Base-by-base conservation (phyloP, 2,113 vertebrate genomes). In the Microcebus lehilahytsara region DNA sequence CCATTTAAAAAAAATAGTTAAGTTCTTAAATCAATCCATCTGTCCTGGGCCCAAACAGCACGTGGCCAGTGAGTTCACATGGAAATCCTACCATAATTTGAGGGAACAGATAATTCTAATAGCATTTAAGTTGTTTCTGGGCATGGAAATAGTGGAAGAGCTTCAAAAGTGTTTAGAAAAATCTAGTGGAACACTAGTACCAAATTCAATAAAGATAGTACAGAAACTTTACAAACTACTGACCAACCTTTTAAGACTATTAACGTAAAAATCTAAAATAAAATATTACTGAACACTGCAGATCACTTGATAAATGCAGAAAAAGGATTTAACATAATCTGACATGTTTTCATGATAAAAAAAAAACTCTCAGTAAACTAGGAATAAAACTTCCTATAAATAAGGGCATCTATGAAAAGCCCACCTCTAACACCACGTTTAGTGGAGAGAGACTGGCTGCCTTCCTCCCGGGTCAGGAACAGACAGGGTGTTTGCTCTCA, bases 41-140 rank as follows among this genome's bases (percentile, higher is more conserved):
- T 9, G 20, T 16, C 27, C 53, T 3, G 0, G 23, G 37, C 12
- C n/a, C 3, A n/a, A 3, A 11, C 32, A 32, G 77, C n/a, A 11
- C 34, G 2, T 25, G 69, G 49, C 80, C 27, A 37, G 64, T 0
- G 12, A 13, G 17, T 84, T 34, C 95, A 40, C 40, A 0, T 4
- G 64, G 71, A 83, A 80, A 91, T 64, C 42, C n/a, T 49, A 20
- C 37, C 77, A 14, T 23, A 9, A 2, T 72, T 64, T 9, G n/a
- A 74, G 64, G 19, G 58, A 74, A 23, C 4, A 56, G 64, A 9
- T 20, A 25, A 6, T 69, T 49, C 71, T 13, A 69, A 46, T 22
- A 40, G 27, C 22, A 14, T 27, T 25, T 46, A 91, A 85, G 30
- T 13, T 22, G 13, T 37, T 67, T 25, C 56, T 12, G 60, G 58